Evolutionary conservation across 37 sponge, comb jelly and placozoan species (phyloP).

Genomic region (Hexactinellida sp.): DNA sequence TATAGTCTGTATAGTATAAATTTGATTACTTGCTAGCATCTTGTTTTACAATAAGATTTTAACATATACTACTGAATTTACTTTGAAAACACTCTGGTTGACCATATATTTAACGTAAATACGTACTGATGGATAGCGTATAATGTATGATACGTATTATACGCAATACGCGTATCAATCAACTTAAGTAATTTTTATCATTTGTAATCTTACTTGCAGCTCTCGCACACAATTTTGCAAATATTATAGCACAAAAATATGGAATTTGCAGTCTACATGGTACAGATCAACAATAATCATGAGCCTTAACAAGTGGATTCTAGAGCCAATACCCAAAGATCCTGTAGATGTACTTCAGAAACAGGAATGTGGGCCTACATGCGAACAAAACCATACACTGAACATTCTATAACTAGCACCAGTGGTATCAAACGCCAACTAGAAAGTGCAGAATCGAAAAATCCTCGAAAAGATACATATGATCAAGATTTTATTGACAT

Average conservation of each 20-base stretch:
- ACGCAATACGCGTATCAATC: no score
- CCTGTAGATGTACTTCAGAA: background rate
- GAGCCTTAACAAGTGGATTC: background rate
- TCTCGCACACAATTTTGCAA: no score
- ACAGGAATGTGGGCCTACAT: background rate
- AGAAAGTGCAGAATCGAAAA: background rate
- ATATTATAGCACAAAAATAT: background rate
- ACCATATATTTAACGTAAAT: no score
- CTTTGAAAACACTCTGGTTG: no score
- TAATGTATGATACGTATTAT: no score
- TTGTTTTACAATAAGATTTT: no score
- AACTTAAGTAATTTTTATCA: no score
- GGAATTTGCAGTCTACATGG: background rate
- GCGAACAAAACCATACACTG: background rate
- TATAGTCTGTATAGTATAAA: no score
- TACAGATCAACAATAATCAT: background rate
- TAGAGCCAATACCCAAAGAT: background rate
- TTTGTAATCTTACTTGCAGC: no score
- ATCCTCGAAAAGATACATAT: background rate
- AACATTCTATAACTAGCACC: background rate
- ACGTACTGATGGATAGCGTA: no score
- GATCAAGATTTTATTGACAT: background rate
- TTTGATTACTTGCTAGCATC: no score
- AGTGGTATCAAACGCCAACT: background rate
- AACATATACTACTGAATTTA: no score